Evolutionary conservation across 2,888 invertebrate species (phyloP).

Genomic region (Tetheella fluctuosa): DNA sequence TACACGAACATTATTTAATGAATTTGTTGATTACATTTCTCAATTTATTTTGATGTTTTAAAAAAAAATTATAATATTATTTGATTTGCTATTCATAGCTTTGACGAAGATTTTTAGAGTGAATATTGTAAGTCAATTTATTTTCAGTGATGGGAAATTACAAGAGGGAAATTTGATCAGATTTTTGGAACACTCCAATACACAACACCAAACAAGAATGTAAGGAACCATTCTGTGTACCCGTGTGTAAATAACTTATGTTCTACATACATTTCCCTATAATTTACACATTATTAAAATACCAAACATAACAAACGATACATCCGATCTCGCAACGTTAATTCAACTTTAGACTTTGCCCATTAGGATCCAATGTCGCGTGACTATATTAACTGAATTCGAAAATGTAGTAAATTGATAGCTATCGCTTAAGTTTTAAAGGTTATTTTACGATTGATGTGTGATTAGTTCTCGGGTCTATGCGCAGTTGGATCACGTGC

Average conservation of each 20-base stretch:
- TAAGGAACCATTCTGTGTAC: background rate
- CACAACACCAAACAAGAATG: background rate
- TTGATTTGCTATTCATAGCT: background rate
- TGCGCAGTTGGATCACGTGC: constrained; percentile 35
- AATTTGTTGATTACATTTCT: background rate
- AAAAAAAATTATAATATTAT: background rate
- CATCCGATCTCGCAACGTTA: background rate
- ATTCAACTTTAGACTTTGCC: background rate
- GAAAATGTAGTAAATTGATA: background rate
- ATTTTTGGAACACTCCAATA: background rate
- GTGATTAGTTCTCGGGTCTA: background rate
- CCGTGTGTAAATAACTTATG: background rate
- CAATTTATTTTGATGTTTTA: background rate
- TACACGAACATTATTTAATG: background rate
- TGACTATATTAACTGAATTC: background rate
- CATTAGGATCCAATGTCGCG: background rate
- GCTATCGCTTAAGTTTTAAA: background rate
- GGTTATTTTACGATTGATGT: background rate
- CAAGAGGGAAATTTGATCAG: background rate
- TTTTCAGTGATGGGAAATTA: background rate
- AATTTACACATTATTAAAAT: constrained; percentile 50
- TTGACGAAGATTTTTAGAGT: background rate
- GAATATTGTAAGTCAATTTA: background rate
- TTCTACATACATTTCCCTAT: constrained; percentile 33
- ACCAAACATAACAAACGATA: constrained; percentile 29